These are phyloP conservation scores for Atherinosoma microstoma DNA, from an alignment of 2,797 vertebrate genomes.

Conservation along the genomic window DNA sequence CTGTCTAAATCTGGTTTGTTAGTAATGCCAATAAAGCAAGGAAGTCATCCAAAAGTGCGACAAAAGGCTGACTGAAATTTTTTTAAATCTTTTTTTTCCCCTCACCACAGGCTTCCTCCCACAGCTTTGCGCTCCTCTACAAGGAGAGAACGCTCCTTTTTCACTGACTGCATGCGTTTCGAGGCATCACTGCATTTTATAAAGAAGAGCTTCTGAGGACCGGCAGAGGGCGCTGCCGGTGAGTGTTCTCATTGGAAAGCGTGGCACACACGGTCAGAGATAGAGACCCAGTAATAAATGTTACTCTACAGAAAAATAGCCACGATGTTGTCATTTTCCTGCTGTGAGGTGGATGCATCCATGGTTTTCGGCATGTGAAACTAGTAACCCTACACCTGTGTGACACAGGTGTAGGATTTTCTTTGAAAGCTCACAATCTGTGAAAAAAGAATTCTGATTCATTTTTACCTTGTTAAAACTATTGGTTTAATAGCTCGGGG, in stretches of 20 bases:
- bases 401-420: conserved; percentile 12
- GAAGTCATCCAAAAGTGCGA: conserved; percentile 64
- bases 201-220: conserved; percentile 34
- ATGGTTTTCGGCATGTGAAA: conserved; percentile 29
- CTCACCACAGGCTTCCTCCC: conserved; percentile 24
- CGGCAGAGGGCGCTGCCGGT: conserved; percentile 72
- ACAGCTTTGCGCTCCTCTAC: conserved; percentile 69
- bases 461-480: conserved; percentile 13
- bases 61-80: conserved; percentile 40
- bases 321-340: conserved; percentile 24
- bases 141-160: conserved; percentile 67
- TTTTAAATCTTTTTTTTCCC: neutral
- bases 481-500: conserved; percentile 13
- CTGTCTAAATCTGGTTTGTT: conserved; percentile 34
- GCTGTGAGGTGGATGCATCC: conserved; percentile 25
- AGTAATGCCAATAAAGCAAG: conserved; percentile 23
- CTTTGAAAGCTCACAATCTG: conserved; percentile 9
- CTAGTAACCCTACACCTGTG: conserved; percentile 31
- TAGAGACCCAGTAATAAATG: conserved; percentile 44
- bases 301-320: conserved; percentile 26
- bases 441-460: conserved; percentile 30
- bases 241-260: conserved; percentile 35
- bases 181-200: conserved; percentile 74
- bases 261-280: conserved; percentile 4
- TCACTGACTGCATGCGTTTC: conserved; percentile 70